Base-by-base conservation (phyloP, 2,797 vertebrate genomes). In the Intellagama lesueurii region DNA sequence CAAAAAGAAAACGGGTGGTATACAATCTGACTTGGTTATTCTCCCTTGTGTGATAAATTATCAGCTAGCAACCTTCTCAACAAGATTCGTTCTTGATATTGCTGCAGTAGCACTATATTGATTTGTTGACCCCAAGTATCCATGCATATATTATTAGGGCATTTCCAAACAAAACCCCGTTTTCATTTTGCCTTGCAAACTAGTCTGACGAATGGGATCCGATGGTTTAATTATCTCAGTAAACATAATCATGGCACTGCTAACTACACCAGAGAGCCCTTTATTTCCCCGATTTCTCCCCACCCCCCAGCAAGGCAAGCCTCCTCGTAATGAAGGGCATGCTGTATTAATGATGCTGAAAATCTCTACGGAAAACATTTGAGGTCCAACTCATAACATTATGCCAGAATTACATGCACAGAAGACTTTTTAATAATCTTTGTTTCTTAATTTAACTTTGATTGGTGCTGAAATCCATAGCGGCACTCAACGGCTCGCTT, bases 361-460 rank as follows among this genome's bases (percentile, higher is more conserved):
- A 89, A 91, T 95, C 96, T 96, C 96, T 87, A 85, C 94, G 96
- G 96, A 91, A 95, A 94, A 92, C 90, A 93, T 91, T 96, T 97
- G 95, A 97, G 94, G 96, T 96, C 94, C 93, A 96, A 95, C 96
- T 96, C 92, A 91, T 96, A 96, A 95, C 92, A 96, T 95, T 95
- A 95, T 95, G 95, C 94, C 92, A 91, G 90, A 94, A 95, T 96
- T 95, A 96, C 94, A 96, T 35, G 94, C 94, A 92, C 92, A 95
- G 96, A 97, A 95, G 94, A 93, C 92, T 95, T 97, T 96, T 97
- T 97, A 98, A 98, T 98, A 97, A 97, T 97, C 96, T 96, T 96
- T 93, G 95, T 97, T 98, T 97, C 97, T 97, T 98, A 97, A 97
- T 98, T 98, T 97, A 96, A 95, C 96, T 97, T 97, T 97, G 97